Evolutionary conservation across 2,113 vertebrate genomes (phyloP).

Genomic region (Tachuris rubrigastra): DNA sequence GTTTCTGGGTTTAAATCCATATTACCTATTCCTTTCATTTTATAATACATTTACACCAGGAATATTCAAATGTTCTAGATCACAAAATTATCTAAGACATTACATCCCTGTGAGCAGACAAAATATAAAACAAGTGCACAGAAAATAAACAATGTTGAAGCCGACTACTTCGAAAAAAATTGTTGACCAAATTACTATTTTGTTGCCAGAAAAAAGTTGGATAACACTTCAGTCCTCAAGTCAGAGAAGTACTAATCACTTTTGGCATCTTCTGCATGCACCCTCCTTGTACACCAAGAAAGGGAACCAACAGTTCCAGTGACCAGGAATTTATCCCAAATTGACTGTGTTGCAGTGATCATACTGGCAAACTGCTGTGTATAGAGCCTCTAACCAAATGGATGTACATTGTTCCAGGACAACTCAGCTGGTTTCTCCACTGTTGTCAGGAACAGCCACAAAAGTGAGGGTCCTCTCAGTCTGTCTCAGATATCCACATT

Average conservation of each 20-base stretch:
- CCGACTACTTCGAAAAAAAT: neutral
- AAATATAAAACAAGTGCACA: neutral
- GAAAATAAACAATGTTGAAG: neutral
- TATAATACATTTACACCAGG: neutral
- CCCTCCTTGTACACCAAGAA: neutral
- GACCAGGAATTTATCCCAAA: neutral
- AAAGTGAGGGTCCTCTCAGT: neutral
- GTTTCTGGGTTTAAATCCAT: neutral
- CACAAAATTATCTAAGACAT: neutral
- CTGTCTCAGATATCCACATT: neutral
- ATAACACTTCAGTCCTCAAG: neutral
- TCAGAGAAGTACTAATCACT: neutral
- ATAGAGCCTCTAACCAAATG: neutral
- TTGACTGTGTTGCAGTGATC: accelerated
- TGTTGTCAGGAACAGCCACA: neutral
- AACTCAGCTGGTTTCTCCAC: neutral
- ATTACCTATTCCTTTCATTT: neutral
- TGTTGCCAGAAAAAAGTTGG: neutral
- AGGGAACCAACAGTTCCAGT: neutral
- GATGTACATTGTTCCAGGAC: neutral
- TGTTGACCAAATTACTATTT: neutral
- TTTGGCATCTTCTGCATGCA: neutral
- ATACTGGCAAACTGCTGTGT: neutral
- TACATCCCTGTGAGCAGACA: neutral
- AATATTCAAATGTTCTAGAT: neutral